Percentiles rank a stretch among this genome's conserved stretches.
phyloP scores from a whole-genome alignment of 2,113 vertebrate genomes.

The Haplochromis burtoni region DNA sequence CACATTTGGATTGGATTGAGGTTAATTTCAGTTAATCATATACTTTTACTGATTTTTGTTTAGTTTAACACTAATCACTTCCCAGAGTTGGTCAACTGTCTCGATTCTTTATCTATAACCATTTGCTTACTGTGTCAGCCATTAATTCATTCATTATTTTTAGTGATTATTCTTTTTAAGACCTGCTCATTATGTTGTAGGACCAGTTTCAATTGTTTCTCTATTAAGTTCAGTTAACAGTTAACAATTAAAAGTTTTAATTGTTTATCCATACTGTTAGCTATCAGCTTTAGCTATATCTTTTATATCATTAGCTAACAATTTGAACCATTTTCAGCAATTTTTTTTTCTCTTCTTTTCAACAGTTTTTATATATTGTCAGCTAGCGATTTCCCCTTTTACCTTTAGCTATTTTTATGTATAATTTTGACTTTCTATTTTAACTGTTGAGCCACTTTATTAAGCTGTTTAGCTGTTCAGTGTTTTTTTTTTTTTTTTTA shows the following conservation, averaged over 20 bases:
- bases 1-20: not conserved
- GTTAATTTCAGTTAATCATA: not conserved
- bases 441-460: not conserved
- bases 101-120: not conserved
- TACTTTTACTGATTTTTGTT: not conserved
- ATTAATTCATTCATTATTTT: not conserved
- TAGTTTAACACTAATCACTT: not conserved
- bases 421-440: not conserved
- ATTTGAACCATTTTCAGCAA: not conserved
- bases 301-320: not conserved
- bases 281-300: not conserved
- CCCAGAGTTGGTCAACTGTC: not conserved
- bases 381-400: not conserved
- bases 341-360: not conserved
- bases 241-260: not conserved
- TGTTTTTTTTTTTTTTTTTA: not conserved
- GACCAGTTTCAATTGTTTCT: not conserved
- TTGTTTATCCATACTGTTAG: not conserved
- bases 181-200: not conserved
- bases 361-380: not conserved
- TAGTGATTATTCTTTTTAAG: not conserved
- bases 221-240: not conserved
- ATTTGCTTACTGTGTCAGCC: not conserved
- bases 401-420: not conserved
- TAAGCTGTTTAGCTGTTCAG: not conserved